Evolutionary conservation across 2,113 vertebrate species (phyloP).

Genomic region (Paratilapia polleni): DNA sequence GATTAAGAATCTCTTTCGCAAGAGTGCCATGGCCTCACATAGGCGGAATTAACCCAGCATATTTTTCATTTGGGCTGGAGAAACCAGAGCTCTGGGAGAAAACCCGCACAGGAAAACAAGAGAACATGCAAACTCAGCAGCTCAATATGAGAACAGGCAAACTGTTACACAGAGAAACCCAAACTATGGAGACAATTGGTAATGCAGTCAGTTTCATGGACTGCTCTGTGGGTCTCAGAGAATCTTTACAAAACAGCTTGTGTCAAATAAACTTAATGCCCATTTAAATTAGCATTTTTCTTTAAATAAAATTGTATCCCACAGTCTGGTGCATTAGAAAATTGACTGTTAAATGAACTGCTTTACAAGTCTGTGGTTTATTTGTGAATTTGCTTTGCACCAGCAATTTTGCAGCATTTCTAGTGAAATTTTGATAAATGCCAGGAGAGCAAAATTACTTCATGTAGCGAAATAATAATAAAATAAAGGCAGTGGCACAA

Average conservation of each 20-base stretch:
- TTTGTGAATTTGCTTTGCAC: neutral
- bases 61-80: neutral
- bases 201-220: neutral
- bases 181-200: neutral
- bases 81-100: too few species aligned
- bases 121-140: too few species aligned
- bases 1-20: neutral
- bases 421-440: neutral
- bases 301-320: neutral
- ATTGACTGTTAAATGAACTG: neutral
- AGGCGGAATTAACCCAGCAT: neutral
- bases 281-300: neutral
- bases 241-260: conserved; percentile 20
- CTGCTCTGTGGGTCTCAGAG: neutral
- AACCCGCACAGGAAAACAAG: too few species aligned
- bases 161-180: neutral
- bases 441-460: neutral
- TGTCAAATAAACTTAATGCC: neutral
- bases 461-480: neutral
- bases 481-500: neutral
- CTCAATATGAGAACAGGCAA: neutral
- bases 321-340: neutral
- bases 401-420: neutral
- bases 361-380: neutral
- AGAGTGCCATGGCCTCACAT: neutral